phyloP scores from a whole-genome alignment of 2,888 invertebrate genomes.

The Lepeophtheirus nordmannii region DNA sequence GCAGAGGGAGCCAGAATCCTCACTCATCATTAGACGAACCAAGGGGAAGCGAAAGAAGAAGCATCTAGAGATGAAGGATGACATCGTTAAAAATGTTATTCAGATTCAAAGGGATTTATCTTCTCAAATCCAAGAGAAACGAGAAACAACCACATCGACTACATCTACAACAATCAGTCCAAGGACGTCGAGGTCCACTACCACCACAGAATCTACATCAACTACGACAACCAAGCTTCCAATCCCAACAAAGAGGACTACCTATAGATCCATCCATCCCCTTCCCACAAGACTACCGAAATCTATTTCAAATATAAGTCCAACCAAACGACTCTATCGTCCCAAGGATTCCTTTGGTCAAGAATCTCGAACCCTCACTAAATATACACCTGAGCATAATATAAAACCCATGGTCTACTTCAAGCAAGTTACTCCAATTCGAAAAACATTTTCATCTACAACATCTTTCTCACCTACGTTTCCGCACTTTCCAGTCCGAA shows the following conservation, averaged over 20 bases:
- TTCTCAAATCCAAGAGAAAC: neutral
- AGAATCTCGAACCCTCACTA: constrained; percentile 6
- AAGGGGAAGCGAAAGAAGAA: neutral
- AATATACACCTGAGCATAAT: neutral
- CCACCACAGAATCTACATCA: neutral
- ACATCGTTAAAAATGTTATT: neutral
- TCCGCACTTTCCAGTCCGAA: neutral
- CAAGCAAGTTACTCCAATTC: neutral
- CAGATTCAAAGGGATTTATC: constrained; percentile 3
- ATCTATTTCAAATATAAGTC: too few relatives aligned
- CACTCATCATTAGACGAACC: neutral
- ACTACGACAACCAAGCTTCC: neutral
- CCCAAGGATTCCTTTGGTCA: neutral
- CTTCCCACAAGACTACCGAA: too few relatives aligned
- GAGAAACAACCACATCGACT: neutral
- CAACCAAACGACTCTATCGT: neutral
- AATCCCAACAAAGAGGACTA: too few relatives aligned
- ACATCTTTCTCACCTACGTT: neutral
- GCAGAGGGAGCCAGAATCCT: neutral
- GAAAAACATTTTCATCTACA: neutral
- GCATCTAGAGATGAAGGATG: neutral
- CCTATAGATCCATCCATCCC: too few relatives aligned
- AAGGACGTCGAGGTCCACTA: neutral
- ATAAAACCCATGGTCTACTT: constrained; percentile 3
- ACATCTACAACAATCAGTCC: neutral